Percentiles rank a stretch among this genome's conserved stretches.
Conservation (phyloP, 1,140 invertebrate genomes). For the Piezodorus guildinii region DNA sequence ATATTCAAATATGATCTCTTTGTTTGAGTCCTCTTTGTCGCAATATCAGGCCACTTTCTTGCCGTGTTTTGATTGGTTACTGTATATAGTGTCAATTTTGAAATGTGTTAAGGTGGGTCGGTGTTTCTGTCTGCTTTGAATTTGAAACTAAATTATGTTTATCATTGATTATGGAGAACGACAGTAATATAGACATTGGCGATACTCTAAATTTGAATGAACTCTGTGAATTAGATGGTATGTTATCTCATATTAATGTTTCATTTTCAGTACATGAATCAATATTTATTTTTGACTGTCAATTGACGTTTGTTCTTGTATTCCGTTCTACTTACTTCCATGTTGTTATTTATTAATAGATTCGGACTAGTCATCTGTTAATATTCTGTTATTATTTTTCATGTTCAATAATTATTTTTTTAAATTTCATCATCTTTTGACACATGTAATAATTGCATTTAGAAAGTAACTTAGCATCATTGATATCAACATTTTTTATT, state of each 20-base stretch:
- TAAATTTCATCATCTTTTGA: not conserved
- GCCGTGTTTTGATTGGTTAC: too few species aligned
- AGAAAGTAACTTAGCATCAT: not conserved
- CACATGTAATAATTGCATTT: not conserved
- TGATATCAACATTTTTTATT: too few species aligned
- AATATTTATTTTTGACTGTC: not conserved
- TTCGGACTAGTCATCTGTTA: not conserved
- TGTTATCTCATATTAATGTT: not conserved
- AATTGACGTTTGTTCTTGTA: not conserved
- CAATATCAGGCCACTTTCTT: too few species aligned
- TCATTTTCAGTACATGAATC: not conserved
- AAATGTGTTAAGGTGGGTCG: too few species aligned
- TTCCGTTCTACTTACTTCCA: not conserved
- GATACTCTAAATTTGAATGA: slow-evolving; percentile 24
- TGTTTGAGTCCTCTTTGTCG: too few species aligned
- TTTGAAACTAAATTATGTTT: too few species aligned
- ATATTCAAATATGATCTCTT: too few species aligned
- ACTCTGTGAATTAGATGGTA: slow-evolving; percentile 25
- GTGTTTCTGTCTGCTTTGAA: too few species aligned
- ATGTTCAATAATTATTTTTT: not conserved
- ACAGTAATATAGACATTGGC: slow-evolving; percentile 15
- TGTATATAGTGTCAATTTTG: too few species aligned
- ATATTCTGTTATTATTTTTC: not conserved
- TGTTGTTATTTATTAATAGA: not conserved
- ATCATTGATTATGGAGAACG: slow-evolving; percentile 17